Evolutionary conservation across 92 coral and sea anemone species (phyloP).

Genomic region (Anthopleura xanthogrammica): DNA sequence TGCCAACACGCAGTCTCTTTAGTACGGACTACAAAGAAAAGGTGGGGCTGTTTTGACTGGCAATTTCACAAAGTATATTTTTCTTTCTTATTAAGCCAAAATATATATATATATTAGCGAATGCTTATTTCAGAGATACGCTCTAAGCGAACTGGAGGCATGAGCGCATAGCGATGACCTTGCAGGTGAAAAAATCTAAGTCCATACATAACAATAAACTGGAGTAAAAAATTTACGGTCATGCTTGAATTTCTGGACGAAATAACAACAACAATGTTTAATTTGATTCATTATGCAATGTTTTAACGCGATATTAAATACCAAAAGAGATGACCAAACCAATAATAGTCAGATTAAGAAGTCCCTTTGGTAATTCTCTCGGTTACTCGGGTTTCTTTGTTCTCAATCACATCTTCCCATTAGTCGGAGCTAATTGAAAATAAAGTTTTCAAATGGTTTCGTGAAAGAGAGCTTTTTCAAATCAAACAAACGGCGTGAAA

Average conservation of each 20-base stretch:
- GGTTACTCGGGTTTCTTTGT: neutral
- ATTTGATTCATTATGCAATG: neutral
- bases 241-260: neutral
- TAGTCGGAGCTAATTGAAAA: neutral
- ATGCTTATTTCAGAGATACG: no score
- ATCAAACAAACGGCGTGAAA: neutral
- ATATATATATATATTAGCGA: no score
- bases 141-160: no score
- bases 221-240: neutral
- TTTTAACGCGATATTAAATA: neutral
- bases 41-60: no score
- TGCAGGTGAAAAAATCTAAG: neutral
- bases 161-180: no score
- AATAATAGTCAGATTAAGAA: neutral
- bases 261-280: neutral
- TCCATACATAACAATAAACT: neutral
- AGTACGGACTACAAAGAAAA: no score
- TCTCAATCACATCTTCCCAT: neutral
- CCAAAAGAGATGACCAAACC: neutral
- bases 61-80: no score
- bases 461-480: conserved; percentile 1
- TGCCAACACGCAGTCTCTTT: no score
- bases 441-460: conserved; percentile 6
- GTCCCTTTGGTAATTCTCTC: conserved; percentile 6
- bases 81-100: no score